Base-by-base conservation (phyloP, 2,113 vertebrate species). In the Cariama cristata region DNA sequence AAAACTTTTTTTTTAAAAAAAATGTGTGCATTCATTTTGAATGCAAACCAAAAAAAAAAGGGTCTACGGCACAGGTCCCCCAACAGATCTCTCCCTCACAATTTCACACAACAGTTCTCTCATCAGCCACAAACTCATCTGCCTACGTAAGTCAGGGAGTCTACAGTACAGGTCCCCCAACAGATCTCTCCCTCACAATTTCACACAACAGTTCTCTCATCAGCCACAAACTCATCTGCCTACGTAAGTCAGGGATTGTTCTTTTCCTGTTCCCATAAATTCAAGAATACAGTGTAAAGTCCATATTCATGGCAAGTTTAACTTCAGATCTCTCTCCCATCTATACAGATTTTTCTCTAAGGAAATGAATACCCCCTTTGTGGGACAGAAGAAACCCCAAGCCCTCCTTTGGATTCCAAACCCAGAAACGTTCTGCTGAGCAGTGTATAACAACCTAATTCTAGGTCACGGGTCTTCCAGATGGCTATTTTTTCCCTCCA, bases 401-500 rank as follows among this genome's bases (percentile, higher is more conserved):
- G 11, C 1, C 4, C 1, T 4, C 1, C 19, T 47, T 62, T 26
- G 17, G 16, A 53, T 80, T 82, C 14, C 45, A 92, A 76, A 53
- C 2, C 8, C 33, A 95, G 50, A 72, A 76, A 52, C 21, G 40
- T 27, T 35, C 21, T 79, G 6, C 32, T 56, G 35, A 88, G 35
- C 64, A 24, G 18, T 1, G 6, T 8, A 20, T 7, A 64, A 59
- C 28, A 38, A 50, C 24, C 12, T 52, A 33, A 38, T 75, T 47
- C 62, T n/a, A 30, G 6, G 6, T 53, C 32, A 18, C 4, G 19
- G 9, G 30, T 67, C 27, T 52, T 38, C 4, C 38, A n/a, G 33
- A 16, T 1, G 1, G 8, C 0, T 69, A 1, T 27, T 82, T 69
- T 72, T 52, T 49, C 12, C 11, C 11, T 33, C 52, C 7, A 6